These are phyloP conservation scores for Sphenopsis melanotis DNA, from an alignment of 2,797 vertebrate genomes.

Conservation along the genomic window DNA sequence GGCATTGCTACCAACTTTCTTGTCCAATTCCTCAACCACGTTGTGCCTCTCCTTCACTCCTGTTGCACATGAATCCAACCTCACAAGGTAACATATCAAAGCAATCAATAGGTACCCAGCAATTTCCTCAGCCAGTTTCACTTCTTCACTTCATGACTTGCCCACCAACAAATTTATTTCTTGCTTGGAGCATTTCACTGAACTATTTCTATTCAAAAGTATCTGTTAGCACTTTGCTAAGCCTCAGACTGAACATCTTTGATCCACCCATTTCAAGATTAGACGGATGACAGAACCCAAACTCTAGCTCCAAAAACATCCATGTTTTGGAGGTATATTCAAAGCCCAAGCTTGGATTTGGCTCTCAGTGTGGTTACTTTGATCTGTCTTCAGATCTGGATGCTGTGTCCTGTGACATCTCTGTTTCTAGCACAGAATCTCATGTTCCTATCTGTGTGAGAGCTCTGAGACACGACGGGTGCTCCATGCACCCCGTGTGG, in stretches of 20 bases:
- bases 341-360: neutral
- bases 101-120: neutral
- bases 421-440: neutral
- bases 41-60: neutral
- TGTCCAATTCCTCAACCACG: neutral
- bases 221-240: conserved; percentile 48
- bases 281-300: conserved; percentile 45
- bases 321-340: conserved; percentile 30
- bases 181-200: neutral
- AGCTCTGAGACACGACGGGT: neutral
- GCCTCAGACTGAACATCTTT: conserved; percentile 34
- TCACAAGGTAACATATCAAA: neutral
- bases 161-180: neutral
- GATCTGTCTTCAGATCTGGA: neutral
- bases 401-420: neutral
- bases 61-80: neutral
- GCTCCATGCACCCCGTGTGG: neutral
- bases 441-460: neutral
- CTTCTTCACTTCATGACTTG: conserved; percentile 3
- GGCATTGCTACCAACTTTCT: neutral
- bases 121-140: neutral
- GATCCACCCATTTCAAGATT: conserved; percentile 56
- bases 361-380: neutral
- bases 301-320: conserved; percentile 5
- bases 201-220: conserved; percentile 4